These are phyloP conservation scores for Pseudomugil gertrudae DNA, from an alignment of 2,797 vertebrate genomes.

Conservation along the genomic window DNA sequence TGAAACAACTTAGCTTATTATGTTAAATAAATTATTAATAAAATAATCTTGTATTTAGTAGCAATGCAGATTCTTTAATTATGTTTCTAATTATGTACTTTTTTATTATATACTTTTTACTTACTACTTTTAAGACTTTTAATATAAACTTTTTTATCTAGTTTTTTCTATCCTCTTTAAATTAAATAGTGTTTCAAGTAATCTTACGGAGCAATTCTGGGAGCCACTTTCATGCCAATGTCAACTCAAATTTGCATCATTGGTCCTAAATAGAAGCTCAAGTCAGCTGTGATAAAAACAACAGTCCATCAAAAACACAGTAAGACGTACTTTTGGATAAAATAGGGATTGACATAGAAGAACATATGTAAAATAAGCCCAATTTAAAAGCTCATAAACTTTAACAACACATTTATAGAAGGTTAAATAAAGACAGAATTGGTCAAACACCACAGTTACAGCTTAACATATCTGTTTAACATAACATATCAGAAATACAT, in stretches of 20 bases:
- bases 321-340: background rate
- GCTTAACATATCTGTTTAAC: no score
- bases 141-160: background rate
- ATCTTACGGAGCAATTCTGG: no score
- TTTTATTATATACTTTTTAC: no score
- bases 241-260: no score
- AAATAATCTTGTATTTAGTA: background rate
- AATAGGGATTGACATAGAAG: background rate
- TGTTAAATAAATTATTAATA: background rate
- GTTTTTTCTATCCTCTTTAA: no score
- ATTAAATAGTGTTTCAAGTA: no score
- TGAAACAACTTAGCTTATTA: background rate
- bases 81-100: no score
- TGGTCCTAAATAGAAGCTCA: background rate
- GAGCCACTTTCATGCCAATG: background rate
- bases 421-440: background rate
- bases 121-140: no score
- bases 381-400: background rate
- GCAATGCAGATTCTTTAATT: no score
- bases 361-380: background rate
- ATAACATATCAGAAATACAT: no score
- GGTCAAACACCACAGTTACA: no score
- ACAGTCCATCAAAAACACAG: background rate
- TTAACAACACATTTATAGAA: background rate
- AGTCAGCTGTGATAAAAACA: background rate